Evolutionary conservation across 2,888 invertebrate genomes (phyloP), one percentile per base, ranked within the genome.

Genomic region (Nebria brevicollis): DNA sequence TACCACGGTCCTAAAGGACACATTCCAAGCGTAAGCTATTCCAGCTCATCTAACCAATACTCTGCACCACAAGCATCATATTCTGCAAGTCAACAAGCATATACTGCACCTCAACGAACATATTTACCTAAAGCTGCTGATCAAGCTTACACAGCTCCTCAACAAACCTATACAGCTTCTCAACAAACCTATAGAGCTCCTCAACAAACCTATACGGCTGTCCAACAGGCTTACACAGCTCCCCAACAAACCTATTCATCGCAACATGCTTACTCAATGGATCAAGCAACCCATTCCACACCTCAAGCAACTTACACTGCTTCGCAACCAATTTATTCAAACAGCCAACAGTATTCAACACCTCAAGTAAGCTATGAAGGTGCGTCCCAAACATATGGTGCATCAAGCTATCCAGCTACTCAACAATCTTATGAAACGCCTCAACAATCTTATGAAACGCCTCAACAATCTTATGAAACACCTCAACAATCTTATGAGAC

Each of bases 1-100:
- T 91, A 92, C 66, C 86, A 85, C 13, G 64, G 77, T 75, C 77
- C 79, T 42, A 72, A 72, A 78, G 75, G 75, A 4, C 78, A 82
- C 11, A 75, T 73, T 25, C 34, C 43, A 82, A 66, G 70, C 2
- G 75, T 84, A 54, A 83, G 81, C 65, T 82, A 82, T 13, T 84
- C 85, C 34, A 82, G 84, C 42, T 83, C 84, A 15, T 25, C 83
- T 83, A 11, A 82, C 84, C 7, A 84, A 84, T 15, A 83, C 73
- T 11, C 83, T 25, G 77, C 42, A 15, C 79, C 20, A 72, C 41
- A 34, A 72, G 34, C 66, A 54, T 10, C 26, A 68, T 64, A 75
- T 25, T 7, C 54, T 15, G 70, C 26, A 76, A 43, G 10, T 75
- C 54, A 34, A 5, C 70, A 72, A 34, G 26, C 8, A 10, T 72